A percentile compares a stretch with the other conserved stretches of the same genome.
Conservation (phyloP, 2,113 vertebrate genomes). For the Chaetodon trifascialis region DNA sequence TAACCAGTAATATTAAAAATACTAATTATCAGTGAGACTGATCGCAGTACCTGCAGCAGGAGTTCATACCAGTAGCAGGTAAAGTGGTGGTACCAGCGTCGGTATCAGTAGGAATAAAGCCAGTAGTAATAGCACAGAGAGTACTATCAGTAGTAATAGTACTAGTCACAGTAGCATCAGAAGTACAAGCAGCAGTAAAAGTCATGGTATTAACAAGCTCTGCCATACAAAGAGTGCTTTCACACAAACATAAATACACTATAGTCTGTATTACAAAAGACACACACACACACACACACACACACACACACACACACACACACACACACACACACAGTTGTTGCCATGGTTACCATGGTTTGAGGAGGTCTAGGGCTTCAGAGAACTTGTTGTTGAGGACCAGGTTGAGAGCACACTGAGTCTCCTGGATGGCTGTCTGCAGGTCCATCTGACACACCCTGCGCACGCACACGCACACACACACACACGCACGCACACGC, state of each 20-base stretch:
- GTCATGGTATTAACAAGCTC: background rate
- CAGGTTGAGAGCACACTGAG: slow-evolving; percentile 89
- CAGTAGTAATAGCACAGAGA: too few relatives aligned
- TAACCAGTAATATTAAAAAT: too few relatives aligned
- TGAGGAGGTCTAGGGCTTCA: slow-evolving; percentile 93
- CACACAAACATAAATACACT: background rate
- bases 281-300: background rate
- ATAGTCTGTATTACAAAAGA: background rate
- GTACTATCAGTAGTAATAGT: too few relatives aligned
- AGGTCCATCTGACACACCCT: slow-evolving; percentile 90
- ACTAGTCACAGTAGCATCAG: too few relatives aligned
- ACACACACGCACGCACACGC: slow-evolving; percentile 37
- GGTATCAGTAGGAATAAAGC: too few relatives aligned
- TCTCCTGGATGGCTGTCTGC: slow-evolving; percentile 89
- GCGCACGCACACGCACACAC: slow-evolving; percentile 17
- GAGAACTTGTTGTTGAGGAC: slow-evolving; percentile 94
- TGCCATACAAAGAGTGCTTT: background rate
- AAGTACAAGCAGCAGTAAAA: background rate
- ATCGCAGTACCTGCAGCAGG: too few relatives aligned
- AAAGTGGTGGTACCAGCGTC: too few relatives aligned
- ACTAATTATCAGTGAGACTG: too few relatives aligned
- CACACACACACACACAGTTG: background rate
- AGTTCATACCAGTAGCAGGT: too few relatives aligned
- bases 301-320: background rate
- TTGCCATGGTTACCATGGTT: slow-evolving; percentile 87